Percentiles rank a stretch among this genome's conserved stretches.
These are phyloP conservation scores for Cephus pulcher DNA, from an alignment of 2,888 invertebrate genomes.

Conservation along the genomic window DNA sequence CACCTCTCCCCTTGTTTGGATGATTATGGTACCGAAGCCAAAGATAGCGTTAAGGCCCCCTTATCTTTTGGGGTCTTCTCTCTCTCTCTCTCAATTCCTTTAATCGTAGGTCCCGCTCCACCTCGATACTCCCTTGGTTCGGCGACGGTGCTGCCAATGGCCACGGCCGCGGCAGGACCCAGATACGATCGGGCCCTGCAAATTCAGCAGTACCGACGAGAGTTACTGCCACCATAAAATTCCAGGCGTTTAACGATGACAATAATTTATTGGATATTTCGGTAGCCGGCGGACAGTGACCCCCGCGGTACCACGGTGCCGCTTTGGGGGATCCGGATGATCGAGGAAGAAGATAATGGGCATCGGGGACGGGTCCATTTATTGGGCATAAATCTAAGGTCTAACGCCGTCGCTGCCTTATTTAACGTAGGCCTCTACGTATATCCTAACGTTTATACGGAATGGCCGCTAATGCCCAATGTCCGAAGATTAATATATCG, in stretches of 20 bases:
- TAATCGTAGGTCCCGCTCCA: no score
- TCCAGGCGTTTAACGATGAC: slow-evolving; percentile 52
- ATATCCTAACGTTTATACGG: slow-evolving; percentile 33
- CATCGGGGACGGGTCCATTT: slow-evolving; percentile 45
- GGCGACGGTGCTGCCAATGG: background rate
- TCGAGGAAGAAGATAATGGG: slow-evolving; percentile 47
- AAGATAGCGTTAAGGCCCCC: no score
- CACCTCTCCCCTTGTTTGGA: no score
- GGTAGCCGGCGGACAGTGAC: slow-evolving; percentile 50
- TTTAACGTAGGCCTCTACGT: slow-evolving; percentile 20
- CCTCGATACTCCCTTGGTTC: background rate
- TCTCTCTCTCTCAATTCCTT: no score
- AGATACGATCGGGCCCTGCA: slow-evolving; percentile 13
- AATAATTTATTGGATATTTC: slow-evolving; percentile 56
- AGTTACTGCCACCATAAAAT: slow-evolving; percentile 50
- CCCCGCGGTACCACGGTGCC: slow-evolving; percentile 29
- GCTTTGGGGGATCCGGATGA: slow-evolving; percentile 32
- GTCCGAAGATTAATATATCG: slow-evolving; percentile 32
- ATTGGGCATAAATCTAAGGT: slow-evolving; percentile 51
- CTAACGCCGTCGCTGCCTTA: slow-evolving; percentile 25
- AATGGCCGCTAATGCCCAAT: slow-evolving; percentile 25
- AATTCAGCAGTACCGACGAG: slow-evolving; percentile 43
- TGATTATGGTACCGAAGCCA: no score
- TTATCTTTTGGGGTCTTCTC: no score
- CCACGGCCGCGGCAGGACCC: background rate